Evolutionary conservation across 2,113 vertebrate species (phyloP).

Genomic region (Candoia aspera): DNA sequence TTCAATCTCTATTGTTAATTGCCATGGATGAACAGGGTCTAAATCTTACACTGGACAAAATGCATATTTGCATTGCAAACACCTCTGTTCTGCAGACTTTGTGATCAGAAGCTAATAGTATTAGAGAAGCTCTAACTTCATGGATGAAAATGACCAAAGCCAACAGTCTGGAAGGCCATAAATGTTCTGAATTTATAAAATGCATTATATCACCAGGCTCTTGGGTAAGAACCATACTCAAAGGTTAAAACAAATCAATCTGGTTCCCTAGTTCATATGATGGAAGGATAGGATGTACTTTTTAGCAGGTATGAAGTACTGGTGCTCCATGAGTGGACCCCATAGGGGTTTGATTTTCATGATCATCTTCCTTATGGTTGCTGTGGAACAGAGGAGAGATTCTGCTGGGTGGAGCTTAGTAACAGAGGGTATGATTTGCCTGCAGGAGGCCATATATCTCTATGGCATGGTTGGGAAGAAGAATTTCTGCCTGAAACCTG

Average conservation of each 20-base stretch:
- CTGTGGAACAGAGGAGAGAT: too few species aligned
- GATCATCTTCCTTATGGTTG: background rate
- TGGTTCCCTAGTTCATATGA: background rate
- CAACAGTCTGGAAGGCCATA: background rate
- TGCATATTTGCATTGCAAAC: background rate
- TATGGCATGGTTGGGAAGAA: background rate
- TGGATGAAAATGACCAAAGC: background rate
- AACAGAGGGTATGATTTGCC: background rate
- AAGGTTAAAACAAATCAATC: background rate
- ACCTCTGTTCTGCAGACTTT: background rate
- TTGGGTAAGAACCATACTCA: background rate
- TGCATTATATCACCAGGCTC: background rate
- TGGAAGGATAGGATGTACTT: too few species aligned
- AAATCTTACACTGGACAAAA: background rate
- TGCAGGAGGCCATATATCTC: background rate
- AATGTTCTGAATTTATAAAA: background rate
- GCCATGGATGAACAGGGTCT: background rate
- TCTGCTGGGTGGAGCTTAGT: background rate
- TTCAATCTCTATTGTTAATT: background rate
- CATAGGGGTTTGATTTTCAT: background rate
- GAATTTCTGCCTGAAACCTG: background rate
- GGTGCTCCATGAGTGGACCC: background rate
- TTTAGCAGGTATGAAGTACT: background rate
- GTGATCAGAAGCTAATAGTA: background rate
- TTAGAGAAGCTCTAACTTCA: background rate